Conservation (phyloP, 2,113 vertebrate genomes). For the Pleuronectes platessa region DNA sequence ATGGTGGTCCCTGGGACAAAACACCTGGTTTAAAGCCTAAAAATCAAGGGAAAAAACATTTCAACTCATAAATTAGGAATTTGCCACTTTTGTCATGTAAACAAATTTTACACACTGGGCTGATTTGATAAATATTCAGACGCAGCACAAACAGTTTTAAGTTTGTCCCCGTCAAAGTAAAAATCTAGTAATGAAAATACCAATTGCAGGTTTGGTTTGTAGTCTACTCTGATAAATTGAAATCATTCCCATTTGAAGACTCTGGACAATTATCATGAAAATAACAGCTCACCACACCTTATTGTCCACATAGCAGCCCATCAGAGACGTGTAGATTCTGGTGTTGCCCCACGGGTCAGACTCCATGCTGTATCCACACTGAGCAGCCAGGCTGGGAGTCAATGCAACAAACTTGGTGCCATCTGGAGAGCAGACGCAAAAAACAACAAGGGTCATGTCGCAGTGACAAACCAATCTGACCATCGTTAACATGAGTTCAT, state of each 20-base stretch:
- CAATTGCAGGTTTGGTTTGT: no score
- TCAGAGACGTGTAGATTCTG: slow-evolving; percentile 75
- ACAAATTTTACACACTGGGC: not conserved
- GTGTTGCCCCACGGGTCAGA: slow-evolving; percentile 82
- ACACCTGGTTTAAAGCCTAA: not conserved
- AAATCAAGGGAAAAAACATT: no score
- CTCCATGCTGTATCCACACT: slow-evolving; percentile 82
- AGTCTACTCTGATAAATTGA: no score
- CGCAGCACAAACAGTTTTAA: not conserved
- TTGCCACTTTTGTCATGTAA: no score
- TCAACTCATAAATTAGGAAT: no score
- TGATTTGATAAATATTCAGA: not conserved
- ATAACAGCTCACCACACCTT: slow-evolving; percentile 51
- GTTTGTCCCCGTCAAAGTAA: not conserved
- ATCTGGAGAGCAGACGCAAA: slow-evolving; percentile 57
- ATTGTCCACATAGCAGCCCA: slow-evolving; percentile 78
- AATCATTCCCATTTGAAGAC: no score
- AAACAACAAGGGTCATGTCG: not conserved
- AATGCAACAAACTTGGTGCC: slow-evolving; percentile 59
- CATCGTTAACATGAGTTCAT: no score
- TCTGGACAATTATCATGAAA: no score
- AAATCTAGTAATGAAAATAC: no score
- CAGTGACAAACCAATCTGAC: not conserved
- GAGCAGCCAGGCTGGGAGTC: slow-evolving; percentile 72
- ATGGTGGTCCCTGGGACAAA: no score